These are phyloP conservation scores for Didymodactylos carnosus DNA, from an alignment of 2,888 invertebrate genomes.

Conservation along the genomic window DNA sequence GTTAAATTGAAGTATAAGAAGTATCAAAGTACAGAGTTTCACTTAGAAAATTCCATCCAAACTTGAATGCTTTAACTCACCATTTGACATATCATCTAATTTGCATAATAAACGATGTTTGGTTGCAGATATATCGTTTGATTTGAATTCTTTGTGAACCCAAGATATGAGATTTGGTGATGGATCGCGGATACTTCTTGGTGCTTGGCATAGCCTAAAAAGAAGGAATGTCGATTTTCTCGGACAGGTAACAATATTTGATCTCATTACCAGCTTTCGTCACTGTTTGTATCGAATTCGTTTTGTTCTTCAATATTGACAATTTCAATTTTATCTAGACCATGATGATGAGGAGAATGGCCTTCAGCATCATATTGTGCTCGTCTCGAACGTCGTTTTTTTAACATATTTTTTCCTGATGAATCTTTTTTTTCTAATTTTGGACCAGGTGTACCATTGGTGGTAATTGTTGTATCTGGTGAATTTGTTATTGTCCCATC, in stretches of 20 bases:
- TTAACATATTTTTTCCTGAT: too few species aligned
- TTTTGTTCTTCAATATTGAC: not conserved
- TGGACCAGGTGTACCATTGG: not conserved
- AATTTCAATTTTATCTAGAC: not conserved
- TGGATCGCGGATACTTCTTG: not conserved
- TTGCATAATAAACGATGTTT: not conserved
- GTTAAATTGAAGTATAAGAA: too few species aligned
- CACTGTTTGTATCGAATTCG: too few species aligned
- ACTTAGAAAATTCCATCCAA: too few species aligned
- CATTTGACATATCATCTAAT: slow-evolving; percentile 1
- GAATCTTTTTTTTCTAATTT: not conserved
- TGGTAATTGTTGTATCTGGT: too few species aligned
- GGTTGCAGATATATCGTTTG: not conserved
- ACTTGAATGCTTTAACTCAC: not conserved
- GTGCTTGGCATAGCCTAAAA: not conserved
- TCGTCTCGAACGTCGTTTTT: not conserved
- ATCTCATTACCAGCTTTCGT: not conserved
- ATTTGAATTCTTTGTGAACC: not conserved
- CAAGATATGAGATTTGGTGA: not conserved
- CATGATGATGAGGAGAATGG: not conserved
- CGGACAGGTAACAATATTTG: too few species aligned
- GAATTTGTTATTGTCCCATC: not conserved
- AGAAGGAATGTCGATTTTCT: too few species aligned
- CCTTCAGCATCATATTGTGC: not conserved
- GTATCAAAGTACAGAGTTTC: too few species aligned